A percentile compares a stretch with the other conserved stretches of the same genome.
Evolutionary conservation across 2,888 invertebrate genomes (phyloP).

Genomic region (Oscheius onirici): DNA sequence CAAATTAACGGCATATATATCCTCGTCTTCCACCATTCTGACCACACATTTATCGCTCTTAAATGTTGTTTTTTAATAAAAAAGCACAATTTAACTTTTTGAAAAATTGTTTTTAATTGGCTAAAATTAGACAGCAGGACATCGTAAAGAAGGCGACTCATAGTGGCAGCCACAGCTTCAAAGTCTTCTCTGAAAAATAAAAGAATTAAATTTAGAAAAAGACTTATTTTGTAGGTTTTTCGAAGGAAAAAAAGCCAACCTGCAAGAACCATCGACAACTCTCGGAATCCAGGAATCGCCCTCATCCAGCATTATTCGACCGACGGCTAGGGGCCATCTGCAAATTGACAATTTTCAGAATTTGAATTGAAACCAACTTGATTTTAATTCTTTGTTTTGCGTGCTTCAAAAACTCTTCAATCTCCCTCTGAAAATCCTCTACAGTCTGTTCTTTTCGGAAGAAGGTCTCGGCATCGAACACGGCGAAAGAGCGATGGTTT

Average conservation of each 20-base stretch:
- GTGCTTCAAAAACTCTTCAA: constrained; percentile 41
- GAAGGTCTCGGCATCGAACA: constrained; percentile 38
- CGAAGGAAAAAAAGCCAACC: neutral
- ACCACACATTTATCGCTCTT: constrained; percentile 7
- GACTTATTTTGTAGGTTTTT: no score
- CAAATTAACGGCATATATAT: constrained; percentile 37
- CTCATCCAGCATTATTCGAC: constrained; percentile 52
- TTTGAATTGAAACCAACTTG: constrained; percentile 9
- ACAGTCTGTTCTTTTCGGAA: constrained; percentile 43
- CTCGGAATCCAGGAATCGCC: constrained; percentile 50
- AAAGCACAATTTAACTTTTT: constrained; percentile 12
- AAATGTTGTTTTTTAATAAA: neutral
- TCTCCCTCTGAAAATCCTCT: constrained; percentile 39
- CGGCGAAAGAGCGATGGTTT: constrained; percentile 34
- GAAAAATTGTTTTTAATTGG: constrained; percentile 36
- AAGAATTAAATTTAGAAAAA: no score
- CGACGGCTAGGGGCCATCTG: constrained; percentile 56
- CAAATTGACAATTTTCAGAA: neutral
- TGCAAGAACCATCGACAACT: constrained; percentile 37
- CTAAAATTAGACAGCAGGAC: constrained; percentile 45
- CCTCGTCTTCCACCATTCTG: constrained; percentile 25
- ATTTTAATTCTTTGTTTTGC: constrained; percentile 37
- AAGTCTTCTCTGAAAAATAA: constrained; percentile 23
- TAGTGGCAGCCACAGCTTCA: constrained; percentile 51
- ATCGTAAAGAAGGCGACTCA: constrained; percentile 45